Base-by-base conservation (phyloP, 1,140 invertebrate species). In the Holcopasites calliopsidis region DNA sequence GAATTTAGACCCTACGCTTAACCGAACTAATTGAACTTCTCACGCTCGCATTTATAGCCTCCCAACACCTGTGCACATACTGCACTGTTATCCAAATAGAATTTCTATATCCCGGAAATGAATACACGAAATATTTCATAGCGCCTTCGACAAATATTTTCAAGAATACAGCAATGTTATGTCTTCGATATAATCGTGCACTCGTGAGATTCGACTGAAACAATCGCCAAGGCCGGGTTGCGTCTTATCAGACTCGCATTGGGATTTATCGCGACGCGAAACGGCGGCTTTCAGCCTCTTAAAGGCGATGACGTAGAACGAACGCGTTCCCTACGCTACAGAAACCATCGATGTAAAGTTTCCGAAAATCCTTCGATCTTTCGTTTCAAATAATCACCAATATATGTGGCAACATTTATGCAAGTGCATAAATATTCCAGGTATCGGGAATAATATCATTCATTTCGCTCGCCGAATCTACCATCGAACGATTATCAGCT, bases 221-320 rank as follows among this genome's bases (percentile, higher is more conserved):
- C 40, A 5, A 40, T 52, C 40, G 47, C 52, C 57, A 62, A 69
- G 69, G 69, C 71, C 33, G 21, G n/a, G 31, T 11, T 13, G 50
- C 60, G 55, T 42, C 26, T 76, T 64, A 69, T 65, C 54, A 26
- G 42, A 71, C 28, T 60, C 40, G 42, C 28, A 55, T 44, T 49
- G 21, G 23, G 68, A 64, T 60, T 47, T 80, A 70, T 64, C 28
- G n/a, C 40, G 38, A 6, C 26, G 33, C 21, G 61, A 62, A 61
- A 52, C 57, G 5, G 40, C n/a, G 35, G 55, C 78, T 82, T 82
- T 82, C 77, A 73, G 49, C 69, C 33, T 52, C 40, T 83, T 83
- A 82, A 83, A 83, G 79, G 40, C 42, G 80, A 82, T 75, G 42
- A 76, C 57, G 40, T 77, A 18, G 69, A 64, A 38, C 33, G 11